Evolutionary conservation across 2,113 vertebrate genomes (phyloP).

Genomic region (Collichthys lucidus): DNA sequence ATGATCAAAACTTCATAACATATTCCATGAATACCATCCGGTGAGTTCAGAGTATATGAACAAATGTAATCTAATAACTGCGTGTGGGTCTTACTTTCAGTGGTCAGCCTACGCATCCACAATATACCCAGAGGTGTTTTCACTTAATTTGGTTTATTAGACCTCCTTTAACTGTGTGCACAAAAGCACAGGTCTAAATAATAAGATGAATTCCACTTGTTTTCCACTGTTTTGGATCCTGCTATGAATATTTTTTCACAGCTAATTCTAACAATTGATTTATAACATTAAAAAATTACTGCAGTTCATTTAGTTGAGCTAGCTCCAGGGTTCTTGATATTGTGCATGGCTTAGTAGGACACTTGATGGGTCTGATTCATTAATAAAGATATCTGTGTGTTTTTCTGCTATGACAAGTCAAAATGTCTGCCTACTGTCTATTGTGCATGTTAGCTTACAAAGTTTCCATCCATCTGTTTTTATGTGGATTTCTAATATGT

Average conservation of each 20-base stretch:
- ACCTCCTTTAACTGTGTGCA: not conserved
- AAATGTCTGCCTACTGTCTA: no score
- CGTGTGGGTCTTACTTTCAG: not conserved
- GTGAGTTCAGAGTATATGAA: not conserved
- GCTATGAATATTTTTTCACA: not conserved
- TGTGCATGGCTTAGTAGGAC: not conserved
- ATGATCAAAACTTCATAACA: not conserved
- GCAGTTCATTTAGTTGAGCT: not conserved
- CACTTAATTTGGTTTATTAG: constrained; percentile 3
- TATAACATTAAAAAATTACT: not conserved
- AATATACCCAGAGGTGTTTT: not conserved
- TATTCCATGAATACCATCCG: not conserved
- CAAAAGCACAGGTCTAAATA: not conserved
- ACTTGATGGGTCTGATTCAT: not conserved
- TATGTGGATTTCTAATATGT: no score
- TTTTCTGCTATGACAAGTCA: no score
- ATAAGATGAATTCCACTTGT: not conserved
- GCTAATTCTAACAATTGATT: not conserved
- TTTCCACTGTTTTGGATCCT: not conserved
- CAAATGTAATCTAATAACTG: not conserved
- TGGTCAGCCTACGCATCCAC: no score
- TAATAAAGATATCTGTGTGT: no score
- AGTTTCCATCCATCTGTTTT: no score
- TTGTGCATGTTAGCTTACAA: no score
- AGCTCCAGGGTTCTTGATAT: not conserved